Evolutionary conservation across 2,797 vertebrate genomes (phyloP).

Genomic region (Leucoraja ocellata): DNA sequence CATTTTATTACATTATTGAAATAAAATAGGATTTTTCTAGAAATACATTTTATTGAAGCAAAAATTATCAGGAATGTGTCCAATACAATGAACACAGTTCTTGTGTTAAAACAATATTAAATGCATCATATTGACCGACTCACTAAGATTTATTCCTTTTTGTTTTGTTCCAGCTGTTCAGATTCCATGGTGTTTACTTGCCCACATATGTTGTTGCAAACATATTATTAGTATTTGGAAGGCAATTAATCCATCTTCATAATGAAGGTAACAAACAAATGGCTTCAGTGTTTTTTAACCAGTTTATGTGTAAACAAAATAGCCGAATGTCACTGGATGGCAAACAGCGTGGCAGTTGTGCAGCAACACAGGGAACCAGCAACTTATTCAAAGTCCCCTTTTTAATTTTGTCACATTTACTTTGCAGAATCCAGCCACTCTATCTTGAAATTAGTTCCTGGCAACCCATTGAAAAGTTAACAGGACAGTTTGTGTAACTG

Average conservation of each 20-base stretch:
- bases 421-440: not conserved
- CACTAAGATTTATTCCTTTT: not conserved
- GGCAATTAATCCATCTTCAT: conserved; percentile 68
- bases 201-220: conserved; percentile 78
- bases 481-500: not conserved
- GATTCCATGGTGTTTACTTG: conserved; percentile 76
- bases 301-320: not conserved
- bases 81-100: not conserved
- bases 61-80: not conserved
- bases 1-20: not conserved
- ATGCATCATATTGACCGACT: not conserved
- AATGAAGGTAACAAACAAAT: conserved; percentile 54
- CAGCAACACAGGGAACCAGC: not conserved
- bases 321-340: not conserved
- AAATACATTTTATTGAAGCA: not conserved
- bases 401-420: not conserved
- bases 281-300: not conserved
- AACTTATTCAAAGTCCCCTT: not conserved
- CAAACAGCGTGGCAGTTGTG: not conserved
- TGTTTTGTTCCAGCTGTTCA: conserved; percentile 68
- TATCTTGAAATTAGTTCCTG: not conserved
- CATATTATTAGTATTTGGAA: conserved; percentile 77
- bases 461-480: not conserved
- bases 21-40: not conserved
- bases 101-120: not conserved